Percentiles rank a stretch among this genome's conserved stretches.
These are phyloP conservation scores for Cantharis flavilabris DNA, from an alignment of 2,888 invertebrate species.

Conservation along the genomic window DNA sequence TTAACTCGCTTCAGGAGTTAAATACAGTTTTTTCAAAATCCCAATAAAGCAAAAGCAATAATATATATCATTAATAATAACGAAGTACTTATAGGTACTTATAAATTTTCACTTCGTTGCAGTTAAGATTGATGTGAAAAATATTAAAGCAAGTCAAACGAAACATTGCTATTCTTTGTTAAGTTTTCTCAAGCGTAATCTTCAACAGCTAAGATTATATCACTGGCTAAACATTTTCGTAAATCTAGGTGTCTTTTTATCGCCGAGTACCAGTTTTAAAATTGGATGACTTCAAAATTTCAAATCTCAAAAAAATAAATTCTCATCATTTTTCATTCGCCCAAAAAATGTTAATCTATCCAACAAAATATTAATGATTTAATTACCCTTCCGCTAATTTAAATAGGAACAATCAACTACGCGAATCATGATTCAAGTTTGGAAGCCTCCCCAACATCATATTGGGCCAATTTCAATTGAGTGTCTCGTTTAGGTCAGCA, in stretches of 20 bases:
- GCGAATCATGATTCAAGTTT: constrained; percentile 34
- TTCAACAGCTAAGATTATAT: background rate
- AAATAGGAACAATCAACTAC: constrained; percentile 5
- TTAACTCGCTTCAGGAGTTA: background rate
- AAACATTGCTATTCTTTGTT: background rate
- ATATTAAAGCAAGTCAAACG: background rate
- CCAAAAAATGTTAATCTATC: background rate
- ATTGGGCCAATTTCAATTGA: constrained; percentile 36
- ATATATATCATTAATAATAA: too few species aligned
- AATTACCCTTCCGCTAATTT: background rate
- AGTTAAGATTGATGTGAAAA: background rate
- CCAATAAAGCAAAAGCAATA: background rate
- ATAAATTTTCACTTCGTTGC: background rate
- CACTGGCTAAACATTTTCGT: background rate
- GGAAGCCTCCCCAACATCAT: constrained; percentile 34
- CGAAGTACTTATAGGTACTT: too few species aligned
- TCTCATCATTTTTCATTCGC: background rate
- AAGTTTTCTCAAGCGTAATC: background rate
- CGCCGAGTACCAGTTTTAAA: background rate
- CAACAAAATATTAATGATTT: background rate
- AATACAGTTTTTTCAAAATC: background rate
- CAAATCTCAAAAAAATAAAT: background rate
- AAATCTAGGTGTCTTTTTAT: background rate
- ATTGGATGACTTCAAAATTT: background rate
- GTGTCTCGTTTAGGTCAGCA: constrained; percentile 31